phyloP scores from a whole-genome alignment of 1,140 invertebrate genomes.

The Xylocopa sonorina region DNA sequence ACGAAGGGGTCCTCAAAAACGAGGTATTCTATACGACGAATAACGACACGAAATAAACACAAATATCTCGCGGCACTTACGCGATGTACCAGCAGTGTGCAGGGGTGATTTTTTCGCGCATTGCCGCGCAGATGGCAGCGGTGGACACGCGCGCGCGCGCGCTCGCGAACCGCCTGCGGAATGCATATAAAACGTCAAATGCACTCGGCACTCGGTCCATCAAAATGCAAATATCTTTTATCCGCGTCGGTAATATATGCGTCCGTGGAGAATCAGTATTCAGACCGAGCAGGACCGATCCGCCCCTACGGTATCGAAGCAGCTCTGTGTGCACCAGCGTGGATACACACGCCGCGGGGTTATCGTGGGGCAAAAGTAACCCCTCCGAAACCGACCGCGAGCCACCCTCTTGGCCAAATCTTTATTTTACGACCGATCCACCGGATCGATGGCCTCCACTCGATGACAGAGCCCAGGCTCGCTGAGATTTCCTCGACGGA shows the following conservation, averaged over 20 bases:
- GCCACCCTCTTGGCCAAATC: constrained; percentile 61
- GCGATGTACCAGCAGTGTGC: constrained; percentile 48
- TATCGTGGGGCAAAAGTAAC: constrained; percentile 51
- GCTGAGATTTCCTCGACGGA: constrained; percentile 33
- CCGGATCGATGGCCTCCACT: constrained; percentile 53
- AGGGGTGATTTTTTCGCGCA: constrained; percentile 39
- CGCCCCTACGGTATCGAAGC: constrained; percentile 60
- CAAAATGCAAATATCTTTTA: constrained; percentile 79
- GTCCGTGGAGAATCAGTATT: constrained; percentile 77
- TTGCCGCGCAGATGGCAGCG: background rate
- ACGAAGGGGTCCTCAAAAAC: constrained; percentile 30
- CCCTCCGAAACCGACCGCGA: constrained; percentile 44
- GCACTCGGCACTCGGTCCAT: constrained; percentile 76
- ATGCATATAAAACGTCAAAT: constrained; percentile 78
- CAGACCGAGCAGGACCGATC: constrained; percentile 69
- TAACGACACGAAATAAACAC: constrained; percentile 58
- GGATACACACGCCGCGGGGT: constrained; percentile 39
- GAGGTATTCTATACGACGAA: background rate
- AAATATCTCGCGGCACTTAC: constrained; percentile 40
- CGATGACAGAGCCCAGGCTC: constrained; percentile 38
- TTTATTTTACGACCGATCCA: constrained; percentile 69
- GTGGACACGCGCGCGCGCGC: background rate
- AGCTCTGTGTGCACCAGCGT: constrained; percentile 29
- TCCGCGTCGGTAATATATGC: constrained; percentile 75
- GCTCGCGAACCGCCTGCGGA: constrained; percentile 44